These are phyloP conservation scores for Lycophotia porphyrea DNA, from an alignment of 2,888 invertebrate species.

Conservation along the genomic window DNA sequence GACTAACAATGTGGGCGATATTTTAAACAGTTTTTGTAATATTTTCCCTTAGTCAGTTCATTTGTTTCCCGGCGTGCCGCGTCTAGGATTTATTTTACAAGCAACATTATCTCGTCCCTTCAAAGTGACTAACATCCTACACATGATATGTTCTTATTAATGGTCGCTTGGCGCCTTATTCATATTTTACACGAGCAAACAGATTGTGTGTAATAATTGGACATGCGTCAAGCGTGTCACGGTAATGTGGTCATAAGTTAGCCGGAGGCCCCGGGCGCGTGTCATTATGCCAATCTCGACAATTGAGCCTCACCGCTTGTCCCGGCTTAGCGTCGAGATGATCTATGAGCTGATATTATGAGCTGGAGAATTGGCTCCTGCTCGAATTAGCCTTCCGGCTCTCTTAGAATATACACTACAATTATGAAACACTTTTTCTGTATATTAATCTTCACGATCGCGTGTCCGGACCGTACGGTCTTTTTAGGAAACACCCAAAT, in stretches of 20 bases:
- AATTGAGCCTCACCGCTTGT: constrained; percentile 79
- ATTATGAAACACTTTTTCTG: constrained; percentile 61
- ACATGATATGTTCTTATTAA: constrained; percentile 82
- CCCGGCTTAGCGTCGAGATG: constrained; percentile 75
- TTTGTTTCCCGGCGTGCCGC: constrained; percentile 81
- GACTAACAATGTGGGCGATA: constrained; percentile 81
- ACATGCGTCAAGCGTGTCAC: constrained; percentile 88
- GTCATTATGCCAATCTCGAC: constrained; percentile 88
- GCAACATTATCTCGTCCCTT: constrained; percentile 87
- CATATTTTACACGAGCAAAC: constrained; percentile 87
- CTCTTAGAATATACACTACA: constrained; percentile 59
- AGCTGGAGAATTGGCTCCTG: constrained; percentile 79
- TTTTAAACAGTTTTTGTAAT: constrained; percentile 86
- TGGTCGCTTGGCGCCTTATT: constrained; percentile 80
- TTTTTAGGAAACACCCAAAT: constrained; percentile 49
- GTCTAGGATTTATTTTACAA: constrained; percentile 85
- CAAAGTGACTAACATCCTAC: constrained; percentile 82
- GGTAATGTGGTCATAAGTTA: constrained; percentile 88
- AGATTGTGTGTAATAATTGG: constrained; percentile 89
- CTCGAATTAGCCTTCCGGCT: constrained; percentile 72
- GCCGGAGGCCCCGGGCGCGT: constrained; percentile 81
- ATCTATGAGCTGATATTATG: constrained; percentile 84
- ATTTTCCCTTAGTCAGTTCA: constrained; percentile 83
- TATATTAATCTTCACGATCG: constrained; percentile 47
- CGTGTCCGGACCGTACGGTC: constrained; percentile 43